phyloP scores from a whole-genome alignment of 2,888 invertebrate species.

The Metacarcinus magister region DNA sequence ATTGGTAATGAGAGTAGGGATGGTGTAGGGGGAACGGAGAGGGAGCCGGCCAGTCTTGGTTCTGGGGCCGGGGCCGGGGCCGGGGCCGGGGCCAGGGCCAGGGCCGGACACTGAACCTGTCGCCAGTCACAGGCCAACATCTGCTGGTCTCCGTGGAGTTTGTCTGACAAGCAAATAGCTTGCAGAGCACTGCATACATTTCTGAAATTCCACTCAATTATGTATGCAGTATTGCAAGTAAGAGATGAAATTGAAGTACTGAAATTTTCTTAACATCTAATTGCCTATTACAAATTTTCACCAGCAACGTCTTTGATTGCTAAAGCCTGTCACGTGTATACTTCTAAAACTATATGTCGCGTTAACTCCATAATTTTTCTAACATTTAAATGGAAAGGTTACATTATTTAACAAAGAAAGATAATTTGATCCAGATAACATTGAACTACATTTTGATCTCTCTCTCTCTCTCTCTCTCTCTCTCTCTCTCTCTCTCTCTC shows the following conservation, averaged over 20 bases:
- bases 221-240: background rate
- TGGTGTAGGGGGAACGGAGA: background rate
- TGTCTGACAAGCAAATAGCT: background rate
- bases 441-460: background rate
- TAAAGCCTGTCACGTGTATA: too few relatives aligned
- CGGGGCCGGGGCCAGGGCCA: background rate
- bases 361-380: too few relatives aligned
- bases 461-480: background rate
- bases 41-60: background rate
- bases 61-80: background rate
- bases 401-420: too few relatives aligned
- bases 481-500: slow-evolving; percentile 74
- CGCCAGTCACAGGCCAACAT: background rate
- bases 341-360: too few relatives aligned
- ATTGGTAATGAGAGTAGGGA: background rate
- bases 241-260: background rate
- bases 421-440: too few relatives aligned
- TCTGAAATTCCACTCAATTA: background rate
- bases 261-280: too few relatives aligned
- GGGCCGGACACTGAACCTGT: slow-evolving; percentile 44
- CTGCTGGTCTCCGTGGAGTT: background rate
- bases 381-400: too few relatives aligned
- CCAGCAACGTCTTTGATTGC: too few relatives aligned
- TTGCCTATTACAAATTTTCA: too few relatives aligned
- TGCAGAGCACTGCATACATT: background rate